phyloP scores from a whole-genome alignment of 1,140 invertebrate genomes.

The Centruroides sculpturatus region DNA sequence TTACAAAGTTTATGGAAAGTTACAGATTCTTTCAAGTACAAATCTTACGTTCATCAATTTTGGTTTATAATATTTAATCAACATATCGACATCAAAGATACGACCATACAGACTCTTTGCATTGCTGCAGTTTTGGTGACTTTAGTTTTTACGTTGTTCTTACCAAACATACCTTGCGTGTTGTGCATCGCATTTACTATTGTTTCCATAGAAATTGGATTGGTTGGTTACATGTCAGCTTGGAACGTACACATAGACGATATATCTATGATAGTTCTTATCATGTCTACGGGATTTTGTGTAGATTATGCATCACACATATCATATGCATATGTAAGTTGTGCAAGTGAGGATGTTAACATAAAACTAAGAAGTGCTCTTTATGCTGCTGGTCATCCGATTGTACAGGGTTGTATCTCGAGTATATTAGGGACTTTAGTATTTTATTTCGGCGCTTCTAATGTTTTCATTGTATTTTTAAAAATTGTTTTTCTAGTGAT shows the following conservation, averaged over 20 bases:
- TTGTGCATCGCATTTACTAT: conserved; percentile 91
- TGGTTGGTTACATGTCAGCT: conserved; percentile 87
- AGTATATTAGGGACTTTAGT: conserved; percentile 81
- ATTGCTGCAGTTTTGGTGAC: conserved; percentile 88
- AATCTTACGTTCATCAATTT: conserved; percentile 85
- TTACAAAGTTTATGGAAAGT: conserved; percentile 59
- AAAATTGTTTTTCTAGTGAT: conserved; percentile 78
- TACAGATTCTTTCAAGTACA: conserved; percentile 62
- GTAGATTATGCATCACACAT: conserved; percentile 95
- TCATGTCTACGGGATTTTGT: conserved; percentile 96
- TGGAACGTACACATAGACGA: conserved; percentile 91
- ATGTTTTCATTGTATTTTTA: conserved; percentile 93
- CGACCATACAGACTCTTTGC: conserved; percentile 80
- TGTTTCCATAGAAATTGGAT: conserved; percentile 85
- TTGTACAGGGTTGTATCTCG: conserved; percentile 81
- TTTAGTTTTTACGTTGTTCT: conserved; percentile 85
- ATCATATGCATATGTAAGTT: conserved; percentile 88
- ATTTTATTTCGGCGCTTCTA: conserved; percentile 73
- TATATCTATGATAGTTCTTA: conserved; percentile 96
- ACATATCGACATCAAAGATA: conserved; percentile 79
- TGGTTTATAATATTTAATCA: conserved; percentile 88
- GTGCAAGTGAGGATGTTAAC: conserved; percentile 27
- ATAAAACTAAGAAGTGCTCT: conserved; percentile 70
- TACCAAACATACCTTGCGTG: conserved; percentile 82
- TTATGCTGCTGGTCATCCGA: conserved; percentile 77